phyloP scores from a whole-genome alignment of 2,113 vertebrate species.

The Cynoglossus semilaevis region DNA sequence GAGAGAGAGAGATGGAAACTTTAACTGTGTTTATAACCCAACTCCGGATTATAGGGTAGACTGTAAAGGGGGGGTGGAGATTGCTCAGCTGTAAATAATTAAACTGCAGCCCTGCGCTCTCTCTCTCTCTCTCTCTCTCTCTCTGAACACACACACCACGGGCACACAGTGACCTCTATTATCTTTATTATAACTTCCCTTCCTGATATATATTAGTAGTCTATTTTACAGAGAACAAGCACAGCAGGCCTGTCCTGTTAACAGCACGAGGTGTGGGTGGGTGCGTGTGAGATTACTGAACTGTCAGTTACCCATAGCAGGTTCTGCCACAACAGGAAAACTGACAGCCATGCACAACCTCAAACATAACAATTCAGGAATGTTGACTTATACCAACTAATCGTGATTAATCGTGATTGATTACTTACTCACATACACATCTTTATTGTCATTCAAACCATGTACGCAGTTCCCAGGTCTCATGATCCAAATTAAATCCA shows the following conservation, averaged over 20 bases:
- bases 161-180: conserved; percentile 49
- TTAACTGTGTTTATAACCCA: conserved; percentile 76
- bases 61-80: conserved; percentile 4
- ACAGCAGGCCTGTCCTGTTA: conserved; percentile 55
- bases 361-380: too few species aligned
- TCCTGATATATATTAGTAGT: conserved; percentile 57
- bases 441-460: too few species aligned
- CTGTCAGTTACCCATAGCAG: conserved; percentile 20
- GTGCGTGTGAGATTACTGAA: conserved; percentile 1
- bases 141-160: neutral
- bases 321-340: conserved; percentile 20
- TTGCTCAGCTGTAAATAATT: conserved; percentile 79
- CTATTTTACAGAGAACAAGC: conserved; percentile 56
- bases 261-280: conserved; percentile 34
- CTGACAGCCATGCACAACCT: neutral
- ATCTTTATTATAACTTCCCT: conserved; percentile 63
- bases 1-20: conserved; percentile 65
- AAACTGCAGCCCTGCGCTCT: conserved; percentile 53
- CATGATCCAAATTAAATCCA: too few species aligned
- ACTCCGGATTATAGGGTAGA: conserved; percentile 75
- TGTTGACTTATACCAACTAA: too few species aligned
- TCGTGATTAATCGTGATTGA: too few species aligned
- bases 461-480: too few species aligned
- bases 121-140: conserved; percentile 2
- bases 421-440: too few species aligned